Evolutionary conservation across 2,113 vertebrate genomes (phyloP), one percentile per base, ranked within the genome.

Genomic region (Ancistrus triradiatus): DNA sequence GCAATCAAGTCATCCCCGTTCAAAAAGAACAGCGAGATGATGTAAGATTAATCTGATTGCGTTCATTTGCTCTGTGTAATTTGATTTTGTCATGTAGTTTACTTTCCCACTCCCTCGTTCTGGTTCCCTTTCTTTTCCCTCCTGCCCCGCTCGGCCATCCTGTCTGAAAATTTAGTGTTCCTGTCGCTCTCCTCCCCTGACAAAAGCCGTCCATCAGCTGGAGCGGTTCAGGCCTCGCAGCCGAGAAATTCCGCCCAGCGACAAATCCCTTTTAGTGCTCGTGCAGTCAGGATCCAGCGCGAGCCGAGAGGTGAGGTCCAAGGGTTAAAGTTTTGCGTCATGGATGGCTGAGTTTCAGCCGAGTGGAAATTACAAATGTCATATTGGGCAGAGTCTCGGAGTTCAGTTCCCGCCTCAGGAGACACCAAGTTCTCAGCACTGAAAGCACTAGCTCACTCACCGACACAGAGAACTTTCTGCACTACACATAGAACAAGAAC

Each of bases 281-380:
- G 28, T 19, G 18, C 56, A 69, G 75, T 71, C 69, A 68, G 70
- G 52, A 69, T 66, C 50, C 64, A 67, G 73, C 66, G 47, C 59
- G 63, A 58, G 60, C 69, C 51, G 42, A 59, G 17, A 27, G 44
- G 55, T 43, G 55, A 49, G 31, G 68, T 62, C 66, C 68, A 58
- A 67, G 73, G 73, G 69, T 70, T 69, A 72, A 50, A 72, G 59
- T 66, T 47, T 42, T 67, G 55, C 58, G 48, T 74, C 59, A 76
- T 15, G 65, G 70, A 70, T 72, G 55, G 65, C 68, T 46, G 31
- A 64, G 68, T 43, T 69, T 64, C 70, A 78, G 70, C 72, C 40
- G 62, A 72, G 69, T 66, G 65, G 69, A 76, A 77, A 78, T 70
- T 65, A 69, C 72, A 62, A 64, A 71, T 66, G 50, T 65, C 66